Percentiles rank a stretch among this genome's conserved stretches.
Evolutionary conservation across 2,888 invertebrate species (phyloP).

Genomic region (Odontocolon sp.): DNA sequence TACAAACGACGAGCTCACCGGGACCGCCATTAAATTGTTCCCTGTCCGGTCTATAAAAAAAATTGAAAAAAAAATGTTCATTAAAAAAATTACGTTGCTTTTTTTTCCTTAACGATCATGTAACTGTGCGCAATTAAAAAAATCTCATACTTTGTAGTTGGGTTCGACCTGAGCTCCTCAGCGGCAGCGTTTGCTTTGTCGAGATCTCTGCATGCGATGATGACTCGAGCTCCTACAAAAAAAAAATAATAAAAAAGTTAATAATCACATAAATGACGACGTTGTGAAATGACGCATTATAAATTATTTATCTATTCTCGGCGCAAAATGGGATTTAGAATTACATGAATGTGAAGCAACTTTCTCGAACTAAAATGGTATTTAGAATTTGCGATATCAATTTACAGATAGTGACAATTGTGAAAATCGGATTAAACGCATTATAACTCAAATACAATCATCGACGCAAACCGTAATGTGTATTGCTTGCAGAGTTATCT

Average conservation of each 20-base stretch:
- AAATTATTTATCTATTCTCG: background rate
- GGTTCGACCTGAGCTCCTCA: slow-evolving; percentile 75
- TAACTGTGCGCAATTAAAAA: background rate
- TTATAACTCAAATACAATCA: too few relatives aligned
- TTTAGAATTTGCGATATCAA: too few relatives aligned
- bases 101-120: background rate
- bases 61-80: background rate
- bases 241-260: background rate
- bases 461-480: too few relatives aligned
- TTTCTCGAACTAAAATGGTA: too few relatives aligned
- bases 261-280: too few relatives aligned
- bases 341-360: too few relatives aligned
- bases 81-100: too few relatives aligned
- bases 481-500: too few relatives aligned
- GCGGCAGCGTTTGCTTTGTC: slow-evolving; percentile 80
- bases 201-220: slow-evolving; percentile 82
- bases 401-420: too few relatives aligned
- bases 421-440: too few relatives aligned
- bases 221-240: slow-evolving; percentile 74
- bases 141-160: slow-evolving; percentile 68
- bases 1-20: slow-evolving; percentile 71
- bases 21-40: slow-evolving; percentile 68
- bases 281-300: too few relatives aligned
- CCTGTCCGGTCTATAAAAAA: slow-evolving; percentile 62
- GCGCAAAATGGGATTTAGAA: too few relatives aligned